Evolutionary conservation across 2,797 vertebrate species (phyloP).

Genomic region (Eurystomus glaucurus): DNA sequence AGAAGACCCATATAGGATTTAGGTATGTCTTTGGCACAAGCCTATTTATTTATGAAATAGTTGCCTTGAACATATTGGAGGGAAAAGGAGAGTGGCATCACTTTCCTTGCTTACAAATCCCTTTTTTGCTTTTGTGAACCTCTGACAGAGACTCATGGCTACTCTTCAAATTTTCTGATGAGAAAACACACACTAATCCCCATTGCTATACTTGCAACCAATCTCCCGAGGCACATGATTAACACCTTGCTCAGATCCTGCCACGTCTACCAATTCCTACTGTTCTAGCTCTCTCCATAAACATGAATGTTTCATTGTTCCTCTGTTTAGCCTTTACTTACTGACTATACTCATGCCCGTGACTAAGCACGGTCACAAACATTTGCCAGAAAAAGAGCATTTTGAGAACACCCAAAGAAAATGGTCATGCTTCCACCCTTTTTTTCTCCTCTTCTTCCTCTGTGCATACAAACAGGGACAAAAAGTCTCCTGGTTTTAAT

Average conservation of each 20-base stretch:
- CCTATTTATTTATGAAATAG: neutral
- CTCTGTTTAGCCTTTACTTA: neutral
- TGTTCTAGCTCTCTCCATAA: neutral
- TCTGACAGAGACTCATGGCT: neutral
- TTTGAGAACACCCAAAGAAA: slow-evolving; percentile 37
- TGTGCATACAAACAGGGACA: neutral
- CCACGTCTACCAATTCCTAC: neutral
- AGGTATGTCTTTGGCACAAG: neutral
- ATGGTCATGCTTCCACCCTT: slow-evolving; percentile 17
- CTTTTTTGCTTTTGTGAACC: neutral
- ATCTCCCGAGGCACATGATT: slow-evolving; percentile 8
- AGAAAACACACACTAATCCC: slow-evolving; percentile 13
- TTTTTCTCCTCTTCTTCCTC: neutral
- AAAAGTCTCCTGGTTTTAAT: slow-evolving; percentile 54
- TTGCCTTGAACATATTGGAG: neutral
- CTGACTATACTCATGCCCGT: neutral
- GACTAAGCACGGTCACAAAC: slow-evolving; percentile 6
- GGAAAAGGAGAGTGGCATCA: neutral
- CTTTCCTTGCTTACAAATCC: neutral
- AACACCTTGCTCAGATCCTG: slow-evolving; percentile 54
- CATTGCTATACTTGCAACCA: neutral
- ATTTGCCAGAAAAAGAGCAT: slow-evolving; percentile 17
- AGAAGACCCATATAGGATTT: neutral
- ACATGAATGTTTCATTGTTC: slow-evolving; percentile 50
- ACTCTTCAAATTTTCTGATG: neutral